These are phyloP conservation scores for Heterotis niloticus DNA, from an alignment of 2,113 vertebrate genomes.

Conservation along the genomic window DNA sequence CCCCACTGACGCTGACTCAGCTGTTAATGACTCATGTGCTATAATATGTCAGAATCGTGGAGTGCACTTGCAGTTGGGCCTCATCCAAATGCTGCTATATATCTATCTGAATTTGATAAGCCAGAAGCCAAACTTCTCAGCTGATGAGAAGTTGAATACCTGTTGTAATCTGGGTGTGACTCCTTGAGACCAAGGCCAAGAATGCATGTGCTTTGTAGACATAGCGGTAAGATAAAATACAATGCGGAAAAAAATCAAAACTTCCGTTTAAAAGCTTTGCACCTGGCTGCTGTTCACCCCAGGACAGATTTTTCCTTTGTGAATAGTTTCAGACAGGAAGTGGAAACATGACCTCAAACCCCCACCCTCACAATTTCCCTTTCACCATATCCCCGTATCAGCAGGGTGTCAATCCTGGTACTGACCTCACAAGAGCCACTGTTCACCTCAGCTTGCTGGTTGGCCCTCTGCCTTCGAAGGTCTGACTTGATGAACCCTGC, in stretches of 20 bases:
- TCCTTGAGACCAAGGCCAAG: constrained; percentile 5
- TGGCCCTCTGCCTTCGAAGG: constrained; percentile 81
- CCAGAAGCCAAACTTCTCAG: not conserved
- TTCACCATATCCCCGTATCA: not conserved
- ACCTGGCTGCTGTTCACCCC: no score
- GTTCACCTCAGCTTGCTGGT: constrained; percentile 48
- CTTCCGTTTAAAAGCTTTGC: no score
- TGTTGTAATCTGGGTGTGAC: not conserved
- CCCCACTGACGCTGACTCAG: constrained; percentile 21
- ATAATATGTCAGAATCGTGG: constrained; percentile 21
- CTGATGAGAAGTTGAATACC: not conserved
- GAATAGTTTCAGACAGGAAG: no score
- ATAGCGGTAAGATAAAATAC: no score
- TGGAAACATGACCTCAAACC: no score
- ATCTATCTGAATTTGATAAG: constrained; percentile 1
- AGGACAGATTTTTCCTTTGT: no score
- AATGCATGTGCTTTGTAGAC: not conserved
- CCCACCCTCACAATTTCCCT: not conserved
- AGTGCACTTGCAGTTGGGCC: constrained; percentile 12
- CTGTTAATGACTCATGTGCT: constrained; percentile 16
- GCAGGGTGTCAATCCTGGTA: not conserved
- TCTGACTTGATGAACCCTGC: constrained; percentile 85
- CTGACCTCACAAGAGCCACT: constrained; percentile 23
- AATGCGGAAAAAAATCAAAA: no score
- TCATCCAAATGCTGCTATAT: not conserved